Evolutionary conservation across 2,888 invertebrate species (phyloP).

Genomic region (Dusona sp.): DNA sequence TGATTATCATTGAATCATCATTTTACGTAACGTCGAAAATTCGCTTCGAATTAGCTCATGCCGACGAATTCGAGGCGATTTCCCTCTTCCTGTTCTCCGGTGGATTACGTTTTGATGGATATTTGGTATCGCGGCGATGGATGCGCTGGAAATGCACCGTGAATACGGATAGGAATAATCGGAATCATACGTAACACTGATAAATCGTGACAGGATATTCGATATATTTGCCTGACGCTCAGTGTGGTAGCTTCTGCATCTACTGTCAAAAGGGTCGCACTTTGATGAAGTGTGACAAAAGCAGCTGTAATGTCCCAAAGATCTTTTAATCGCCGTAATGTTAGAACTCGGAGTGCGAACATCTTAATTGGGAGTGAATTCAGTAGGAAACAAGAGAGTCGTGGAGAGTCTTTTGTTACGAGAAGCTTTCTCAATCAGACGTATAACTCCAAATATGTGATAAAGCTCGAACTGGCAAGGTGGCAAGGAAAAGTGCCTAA

Average conservation of each 20-base stretch:
- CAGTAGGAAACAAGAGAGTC: conserved; percentile 25
- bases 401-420: neutral
- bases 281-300: neutral
- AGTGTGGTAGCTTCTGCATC: neutral
- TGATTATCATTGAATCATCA: neutral
- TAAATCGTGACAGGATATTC: neutral
- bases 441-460: neutral
- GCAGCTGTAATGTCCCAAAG: neutral
- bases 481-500: neutral
- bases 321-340: too few relatives aligned
- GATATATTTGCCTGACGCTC: neutral
- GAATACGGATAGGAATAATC: too few relatives aligned
- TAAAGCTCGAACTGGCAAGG: neutral
- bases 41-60: neutral
- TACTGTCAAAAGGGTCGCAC: neutral
- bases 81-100: neutral
- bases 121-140: neutral
- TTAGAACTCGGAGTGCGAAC: too few relatives aligned
- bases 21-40: neutral
- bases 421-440: conserved; percentile 12
- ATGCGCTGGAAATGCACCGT: neutral
- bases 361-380: conserved; percentile 67
- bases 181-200: neutral
- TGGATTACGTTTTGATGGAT: neutral
- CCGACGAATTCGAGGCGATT: neutral